Percentiles rank a stretch among this genome's conserved stretches.
phyloP scores from a whole-genome alignment of 2,113 vertebrate species.

The Chionodraco myersi region DNA sequence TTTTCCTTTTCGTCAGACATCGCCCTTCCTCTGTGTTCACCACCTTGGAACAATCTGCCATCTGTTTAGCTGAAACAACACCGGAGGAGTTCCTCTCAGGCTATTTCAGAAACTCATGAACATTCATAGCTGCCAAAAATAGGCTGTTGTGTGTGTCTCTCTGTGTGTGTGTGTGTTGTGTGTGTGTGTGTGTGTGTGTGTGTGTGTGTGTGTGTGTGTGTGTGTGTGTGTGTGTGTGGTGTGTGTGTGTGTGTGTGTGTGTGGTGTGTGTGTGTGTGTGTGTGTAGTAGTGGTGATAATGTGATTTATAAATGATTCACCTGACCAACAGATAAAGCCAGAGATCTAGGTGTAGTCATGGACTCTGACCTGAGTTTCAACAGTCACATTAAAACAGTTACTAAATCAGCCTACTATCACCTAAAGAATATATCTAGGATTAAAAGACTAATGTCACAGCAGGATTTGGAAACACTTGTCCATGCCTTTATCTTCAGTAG shows the following conservation, averaged over 20 bases:
- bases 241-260: neutral
- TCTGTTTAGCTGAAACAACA: conserved; percentile 30
- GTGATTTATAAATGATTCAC: conserved; percentile 36
- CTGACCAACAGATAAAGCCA: neutral
- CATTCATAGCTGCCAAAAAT: conserved; percentile 42
- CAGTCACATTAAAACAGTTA: no score
- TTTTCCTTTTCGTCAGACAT: neutral
- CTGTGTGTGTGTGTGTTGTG: neutral
- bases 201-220: no score
- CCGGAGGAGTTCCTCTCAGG: conserved; percentile 4
- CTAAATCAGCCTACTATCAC: no score
- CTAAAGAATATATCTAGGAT: no score
- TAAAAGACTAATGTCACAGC: no score
- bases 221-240: neutral
- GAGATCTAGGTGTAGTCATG: no score
- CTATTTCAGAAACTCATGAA: conserved; percentile 41
- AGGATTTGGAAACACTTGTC: no score
- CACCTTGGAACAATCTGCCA: conserved; percentile 26
- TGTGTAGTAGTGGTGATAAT: neutral
- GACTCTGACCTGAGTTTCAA: no score
- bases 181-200: neutral
- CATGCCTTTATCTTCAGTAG: no score
- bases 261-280: no score
- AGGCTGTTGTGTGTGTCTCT: neutral
- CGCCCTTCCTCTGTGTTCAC: neutral